Percentiles rank a stretch among this genome's conserved stretches.
Evolutionary conservation across 2,888 invertebrate species (phyloP).

Genomic region (Apamea epomidion): DNA sequence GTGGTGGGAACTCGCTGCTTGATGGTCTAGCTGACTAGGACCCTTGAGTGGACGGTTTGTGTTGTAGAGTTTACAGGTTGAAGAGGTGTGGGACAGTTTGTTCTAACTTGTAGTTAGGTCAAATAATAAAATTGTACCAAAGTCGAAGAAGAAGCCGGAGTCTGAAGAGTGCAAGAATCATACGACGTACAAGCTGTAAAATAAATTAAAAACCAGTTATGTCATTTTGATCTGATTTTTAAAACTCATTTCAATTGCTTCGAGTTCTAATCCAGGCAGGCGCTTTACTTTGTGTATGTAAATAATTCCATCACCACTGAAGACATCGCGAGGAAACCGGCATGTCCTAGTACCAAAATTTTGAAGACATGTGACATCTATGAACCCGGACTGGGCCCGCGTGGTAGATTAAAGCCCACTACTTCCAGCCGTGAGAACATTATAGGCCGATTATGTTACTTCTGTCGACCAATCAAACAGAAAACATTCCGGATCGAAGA

Average conservation of each 20-base stretch:
- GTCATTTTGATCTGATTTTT: neutral
- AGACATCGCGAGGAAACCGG: too few species aligned
- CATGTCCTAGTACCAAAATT: too few species aligned
- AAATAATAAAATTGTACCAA: neutral
- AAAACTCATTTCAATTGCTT: neutral
- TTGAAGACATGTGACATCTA: too few species aligned
- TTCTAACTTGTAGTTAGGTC: neutral
- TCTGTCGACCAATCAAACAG: neutral
- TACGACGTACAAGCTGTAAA: neutral
- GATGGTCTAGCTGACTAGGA: conserved; percentile 30
- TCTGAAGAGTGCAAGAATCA: neutral
- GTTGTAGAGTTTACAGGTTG: neutral
- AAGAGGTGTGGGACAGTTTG: conserved; percentile 29
- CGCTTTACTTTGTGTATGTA: too few species aligned
- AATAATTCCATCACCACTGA: too few species aligned
- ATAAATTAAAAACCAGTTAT: neutral
- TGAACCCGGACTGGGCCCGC: too few species aligned
- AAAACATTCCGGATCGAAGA: neutral
- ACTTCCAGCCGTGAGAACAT: too few species aligned
- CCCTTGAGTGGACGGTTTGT: conserved; percentile 16
- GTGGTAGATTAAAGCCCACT: too few species aligned
- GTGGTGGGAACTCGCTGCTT: conserved; percentile 43
- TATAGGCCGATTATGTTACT: neutral
- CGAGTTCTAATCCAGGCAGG: neutral
- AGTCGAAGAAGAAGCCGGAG: too few species aligned